Evolutionary conservation across 1,140 invertebrate genomes (phyloP).

Genomic region (Drosophila ironensis): DNA sequence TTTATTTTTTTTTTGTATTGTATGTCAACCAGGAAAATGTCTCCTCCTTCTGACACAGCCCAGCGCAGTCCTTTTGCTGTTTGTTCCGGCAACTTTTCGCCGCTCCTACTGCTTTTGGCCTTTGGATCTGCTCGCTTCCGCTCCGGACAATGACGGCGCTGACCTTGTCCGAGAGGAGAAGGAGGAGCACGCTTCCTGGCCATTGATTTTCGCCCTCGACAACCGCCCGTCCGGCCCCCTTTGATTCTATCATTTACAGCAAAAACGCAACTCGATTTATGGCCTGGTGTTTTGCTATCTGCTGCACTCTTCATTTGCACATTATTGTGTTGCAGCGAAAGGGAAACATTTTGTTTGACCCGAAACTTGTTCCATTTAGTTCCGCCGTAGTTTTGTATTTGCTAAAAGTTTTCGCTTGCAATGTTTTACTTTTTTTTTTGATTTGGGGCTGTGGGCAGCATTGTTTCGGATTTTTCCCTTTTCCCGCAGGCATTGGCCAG

Average conservation of each 20-base stretch:
- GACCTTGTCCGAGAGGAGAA: constrained; percentile 48
- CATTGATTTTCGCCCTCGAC: constrained; percentile 62
- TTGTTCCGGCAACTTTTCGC: constrained; percentile 1
- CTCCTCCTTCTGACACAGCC: neutral
- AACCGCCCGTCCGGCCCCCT: neutral
- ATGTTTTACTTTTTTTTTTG: constrained; percentile 2
- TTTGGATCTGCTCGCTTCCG: constrained; percentile 21
- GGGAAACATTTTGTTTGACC: constrained; percentile 30
- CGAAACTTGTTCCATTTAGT: constrained; percentile 52
- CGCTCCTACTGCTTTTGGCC: neutral
- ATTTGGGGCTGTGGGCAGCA: constrained; percentile 18
- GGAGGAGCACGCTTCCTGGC: constrained; percentile 35
- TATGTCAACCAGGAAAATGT: constrained; percentile 2
- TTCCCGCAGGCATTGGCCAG: neutral
- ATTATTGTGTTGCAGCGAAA: constrained; percentile 33
- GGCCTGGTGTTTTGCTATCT: constrained; percentile 5
- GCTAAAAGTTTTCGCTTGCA: constrained; percentile 29
- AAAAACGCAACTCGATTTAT: constrained; percentile 61
- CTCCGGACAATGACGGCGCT: constrained; percentile 31
- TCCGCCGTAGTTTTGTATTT: constrained; percentile 46
- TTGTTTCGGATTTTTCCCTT: constrained; percentile 35
- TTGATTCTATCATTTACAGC: constrained; percentile 46
- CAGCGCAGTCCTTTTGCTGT: constrained; percentile 3
- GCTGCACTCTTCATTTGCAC: constrained; percentile 30
- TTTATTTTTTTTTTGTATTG: too few species aligned